phyloP scores from a whole-genome alignment of 2,888 invertebrate genomes.

The Tinea trinotella region DNA sequence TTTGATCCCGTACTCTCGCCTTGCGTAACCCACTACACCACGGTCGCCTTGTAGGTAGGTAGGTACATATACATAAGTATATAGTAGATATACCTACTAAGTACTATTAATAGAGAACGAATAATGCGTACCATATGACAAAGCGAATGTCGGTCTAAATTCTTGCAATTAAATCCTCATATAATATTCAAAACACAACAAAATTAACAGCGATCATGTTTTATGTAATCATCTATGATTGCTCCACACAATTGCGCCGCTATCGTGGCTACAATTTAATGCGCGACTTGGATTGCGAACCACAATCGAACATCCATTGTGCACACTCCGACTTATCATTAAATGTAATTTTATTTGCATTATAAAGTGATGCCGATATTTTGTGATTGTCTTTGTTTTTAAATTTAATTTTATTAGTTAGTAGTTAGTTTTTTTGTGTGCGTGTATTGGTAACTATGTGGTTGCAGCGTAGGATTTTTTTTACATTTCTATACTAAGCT shows the following conservation, averaged over 20 bases:
- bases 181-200: constrained; percentile 7
- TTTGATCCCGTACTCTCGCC: no score
- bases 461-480: no score
- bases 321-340: constrained; percentile 5
- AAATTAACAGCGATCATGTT: constrained; percentile 23
- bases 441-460: no score
- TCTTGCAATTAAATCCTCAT: constrained; percentile 1
- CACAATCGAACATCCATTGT: constrained; percentile 13
- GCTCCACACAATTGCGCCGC: constrained; percentile 21
- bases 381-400: not conserved
- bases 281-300: not conserved
- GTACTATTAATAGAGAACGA: no score
- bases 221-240: constrained; percentile 36
- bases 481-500: no score
- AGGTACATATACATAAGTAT: no score
- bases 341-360: constrained; percentile 17
- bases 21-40: no score
- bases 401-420: no score
- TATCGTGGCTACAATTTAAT: not conserved
- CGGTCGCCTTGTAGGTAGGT: no score
- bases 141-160: not conserved
- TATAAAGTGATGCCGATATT: constrained; percentile 2
- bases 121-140: no score
- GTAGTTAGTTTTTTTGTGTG: no score
- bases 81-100: no score